Evolutionary conservation across 2,797 vertebrate genomes (phyloP).

Genomic region (Orestias chungarensis): DNA sequence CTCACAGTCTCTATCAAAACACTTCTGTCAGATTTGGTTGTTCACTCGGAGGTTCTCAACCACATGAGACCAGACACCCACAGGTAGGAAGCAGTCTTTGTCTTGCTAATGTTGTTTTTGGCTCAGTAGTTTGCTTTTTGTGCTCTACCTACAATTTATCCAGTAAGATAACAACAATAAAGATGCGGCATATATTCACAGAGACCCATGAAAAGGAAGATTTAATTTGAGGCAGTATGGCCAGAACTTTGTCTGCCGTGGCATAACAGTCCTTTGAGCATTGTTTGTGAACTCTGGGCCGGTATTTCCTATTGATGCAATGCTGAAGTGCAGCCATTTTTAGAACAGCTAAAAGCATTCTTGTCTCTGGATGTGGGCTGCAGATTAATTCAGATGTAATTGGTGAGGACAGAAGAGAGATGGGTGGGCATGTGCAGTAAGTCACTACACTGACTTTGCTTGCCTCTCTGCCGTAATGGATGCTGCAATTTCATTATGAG

Average conservation of each 20-base stretch:
- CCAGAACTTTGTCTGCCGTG: slow-evolving; percentile 19
- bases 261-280: slow-evolving; percentile 25
- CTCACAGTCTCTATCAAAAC: slow-evolving; percentile 78
- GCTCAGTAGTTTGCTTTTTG: background rate
- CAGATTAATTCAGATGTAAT: slow-evolving; percentile 71
- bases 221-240: slow-evolving; percentile 21
- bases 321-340: slow-evolving; percentile 58
- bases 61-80: slow-evolving; percentile 42
- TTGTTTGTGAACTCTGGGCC: slow-evolving; percentile 55
- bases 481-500: slow-evolving; percentile 53
- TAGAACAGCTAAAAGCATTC: slow-evolving; percentile 74
- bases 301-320: slow-evolving; percentile 80
- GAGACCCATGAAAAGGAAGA: slow-evolving; percentile 24
- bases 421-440: slow-evolving; percentile 66
- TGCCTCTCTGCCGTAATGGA: slow-evolving; percentile 51
- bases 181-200: slow-evolving; percentile 26
- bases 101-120: slow-evolving; percentile 1
- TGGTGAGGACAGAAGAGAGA: slow-evolving; percentile 69
- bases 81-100: slow-evolving; percentile 69
- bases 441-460: slow-evolving; percentile 43
- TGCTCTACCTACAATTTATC: too few species aligned
- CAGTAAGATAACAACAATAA: slow-evolving; percentile 13
- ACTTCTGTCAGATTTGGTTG: slow-evolving; percentile 62
- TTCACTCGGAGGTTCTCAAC: slow-evolving; percentile 65
- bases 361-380: slow-evolving; percentile 61